Conservation (phyloP, 2,888 invertebrate species). For the Nomada goodeniana region DNA sequence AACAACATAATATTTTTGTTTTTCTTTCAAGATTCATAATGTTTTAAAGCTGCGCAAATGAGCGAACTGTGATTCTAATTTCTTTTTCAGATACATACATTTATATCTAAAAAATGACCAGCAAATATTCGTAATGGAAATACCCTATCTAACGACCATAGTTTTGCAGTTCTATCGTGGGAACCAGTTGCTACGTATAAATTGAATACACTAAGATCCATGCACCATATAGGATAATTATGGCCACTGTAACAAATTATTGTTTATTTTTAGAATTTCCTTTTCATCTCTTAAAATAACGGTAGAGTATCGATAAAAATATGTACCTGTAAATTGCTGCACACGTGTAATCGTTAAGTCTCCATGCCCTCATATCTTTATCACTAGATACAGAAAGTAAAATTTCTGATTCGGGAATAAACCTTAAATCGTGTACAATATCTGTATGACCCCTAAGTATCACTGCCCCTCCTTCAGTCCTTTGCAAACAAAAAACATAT, state of each 20-base stretch:
- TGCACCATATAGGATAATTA: constrained; percentile 95
- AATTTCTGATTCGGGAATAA: constrained; percentile 86
- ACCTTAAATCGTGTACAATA: constrained; percentile 89
- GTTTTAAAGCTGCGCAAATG: neutral
- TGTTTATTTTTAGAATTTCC: neutral
- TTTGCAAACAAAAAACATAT: constrained; percentile 20
- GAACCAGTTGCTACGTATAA: constrained; percentile 91
- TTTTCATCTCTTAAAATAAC: neutral
- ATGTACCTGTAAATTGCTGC: constrained; percentile 88
- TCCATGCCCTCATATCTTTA: constrained; percentile 91
- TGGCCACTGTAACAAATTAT: constrained; percentile 88
- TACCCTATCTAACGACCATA: constrained; percentile 93
- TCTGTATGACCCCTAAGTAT: constrained; percentile 90
- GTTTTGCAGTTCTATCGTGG: constrained; percentile 91
- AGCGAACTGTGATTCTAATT: neutral
- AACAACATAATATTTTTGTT: neutral
- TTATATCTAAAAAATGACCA: constrained; percentile 95
- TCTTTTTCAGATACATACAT: constrained; percentile 85
- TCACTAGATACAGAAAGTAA: constrained; percentile 92
- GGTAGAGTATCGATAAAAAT: constrained; percentile 7
- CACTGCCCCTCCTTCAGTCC: constrained; percentile 87
- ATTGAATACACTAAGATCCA: constrained; percentile 89
- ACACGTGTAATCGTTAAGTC: constrained; percentile 89
- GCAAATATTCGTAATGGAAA: constrained; percentile 93
- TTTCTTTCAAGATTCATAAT: neutral